These are phyloP conservation scores for Pterostichus niger DNA, from an alignment of 2,888 invertebrate species.

Conservation along the genomic window DNA sequence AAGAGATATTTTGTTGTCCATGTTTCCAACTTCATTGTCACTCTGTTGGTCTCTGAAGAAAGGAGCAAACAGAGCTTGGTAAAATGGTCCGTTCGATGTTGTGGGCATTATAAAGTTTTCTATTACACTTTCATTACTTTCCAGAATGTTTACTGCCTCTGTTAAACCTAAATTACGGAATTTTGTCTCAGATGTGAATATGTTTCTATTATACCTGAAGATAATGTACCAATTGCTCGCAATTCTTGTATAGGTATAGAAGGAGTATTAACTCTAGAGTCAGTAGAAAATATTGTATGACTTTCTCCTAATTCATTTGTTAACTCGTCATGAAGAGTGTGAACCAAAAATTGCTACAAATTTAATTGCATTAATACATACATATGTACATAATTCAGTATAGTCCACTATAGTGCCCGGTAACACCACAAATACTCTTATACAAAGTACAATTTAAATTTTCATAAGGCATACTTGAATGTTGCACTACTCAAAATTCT, in stretches of 20 bases:
- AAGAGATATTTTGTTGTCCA: conserved; percentile 71
- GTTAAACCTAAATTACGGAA: conserved; percentile 35
- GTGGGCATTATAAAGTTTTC: conserved; percentile 56
- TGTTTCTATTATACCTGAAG: neutral
- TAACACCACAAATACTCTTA: too few relatives aligned
- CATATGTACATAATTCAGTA: too few relatives aligned
- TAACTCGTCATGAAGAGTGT: conserved; percentile 74
- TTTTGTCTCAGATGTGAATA: neutral
- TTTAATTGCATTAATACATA: neutral
- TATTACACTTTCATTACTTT: conserved; percentile 46
- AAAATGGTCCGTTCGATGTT: conserved; percentile 47
- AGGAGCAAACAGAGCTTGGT: conserved; percentile 55
- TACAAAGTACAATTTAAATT: too few relatives aligned
- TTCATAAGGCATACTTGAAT: too few relatives aligned
- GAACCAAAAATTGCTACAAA: conserved; percentile 70
- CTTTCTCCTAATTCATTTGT: conserved; percentile 73
- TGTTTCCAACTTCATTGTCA: conserved; percentile 71
- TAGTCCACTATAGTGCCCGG: too few relatives aligned
- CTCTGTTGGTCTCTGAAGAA: conserved; percentile 38
- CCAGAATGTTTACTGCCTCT: conserved; percentile 44
- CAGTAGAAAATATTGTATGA: conserved; percentile 66
- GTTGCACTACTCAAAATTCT: too few relatives aligned
- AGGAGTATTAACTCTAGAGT: neutral
- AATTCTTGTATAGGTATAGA: conserved; percentile 30
- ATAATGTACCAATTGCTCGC: conserved; percentile 23